Percentiles rank a stretch among this genome's conserved stretches.
Evolutionary conservation across 2,797 vertebrate genomes (phyloP).

Genomic region (Rhinoraja longicauda): DNA sequence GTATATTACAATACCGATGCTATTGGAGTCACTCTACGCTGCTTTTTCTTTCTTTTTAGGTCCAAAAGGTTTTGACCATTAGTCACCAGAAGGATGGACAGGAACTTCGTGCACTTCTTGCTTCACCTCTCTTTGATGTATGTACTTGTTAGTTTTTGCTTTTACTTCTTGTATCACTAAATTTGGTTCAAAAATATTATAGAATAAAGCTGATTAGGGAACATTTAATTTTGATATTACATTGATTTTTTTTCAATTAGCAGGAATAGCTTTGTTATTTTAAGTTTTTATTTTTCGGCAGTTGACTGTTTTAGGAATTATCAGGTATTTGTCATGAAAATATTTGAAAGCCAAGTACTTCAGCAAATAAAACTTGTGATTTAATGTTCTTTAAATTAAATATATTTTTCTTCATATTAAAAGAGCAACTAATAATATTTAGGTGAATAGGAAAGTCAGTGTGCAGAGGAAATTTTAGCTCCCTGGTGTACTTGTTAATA

Average conservation of each 20-base stretch:
- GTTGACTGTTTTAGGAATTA: neutral
- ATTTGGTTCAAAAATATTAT: neutral
- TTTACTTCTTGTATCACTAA: no score
- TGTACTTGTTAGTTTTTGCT: constrained; percentile 41
- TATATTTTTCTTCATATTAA: neutral
- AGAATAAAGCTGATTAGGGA: neutral
- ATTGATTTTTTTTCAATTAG: neutral
- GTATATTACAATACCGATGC: no score
- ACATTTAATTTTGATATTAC: neutral
- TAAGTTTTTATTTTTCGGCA: neutral
- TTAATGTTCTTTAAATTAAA: neutral
- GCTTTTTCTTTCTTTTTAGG: constrained; percentile 56
- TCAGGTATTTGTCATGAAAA: neutral
- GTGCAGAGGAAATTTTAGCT: neutral
- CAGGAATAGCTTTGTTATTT: neutral
- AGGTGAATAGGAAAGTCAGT: no score
- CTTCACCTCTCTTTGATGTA: constrained; percentile 83
- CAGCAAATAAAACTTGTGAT: neutral
- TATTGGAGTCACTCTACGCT: neutral
- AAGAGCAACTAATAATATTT: neutral
- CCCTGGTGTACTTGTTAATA: neutral
- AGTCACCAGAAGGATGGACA: constrained; percentile 82
- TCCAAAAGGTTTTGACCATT: constrained; percentile 74
- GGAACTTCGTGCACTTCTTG: constrained; percentile 80
- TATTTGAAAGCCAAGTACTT: neutral